A percentile compares a stretch with the other conserved stretches of the same genome.
Conservation (phyloP, 2,113 vertebrate species). For the Lasiurus cinereus region DNA sequence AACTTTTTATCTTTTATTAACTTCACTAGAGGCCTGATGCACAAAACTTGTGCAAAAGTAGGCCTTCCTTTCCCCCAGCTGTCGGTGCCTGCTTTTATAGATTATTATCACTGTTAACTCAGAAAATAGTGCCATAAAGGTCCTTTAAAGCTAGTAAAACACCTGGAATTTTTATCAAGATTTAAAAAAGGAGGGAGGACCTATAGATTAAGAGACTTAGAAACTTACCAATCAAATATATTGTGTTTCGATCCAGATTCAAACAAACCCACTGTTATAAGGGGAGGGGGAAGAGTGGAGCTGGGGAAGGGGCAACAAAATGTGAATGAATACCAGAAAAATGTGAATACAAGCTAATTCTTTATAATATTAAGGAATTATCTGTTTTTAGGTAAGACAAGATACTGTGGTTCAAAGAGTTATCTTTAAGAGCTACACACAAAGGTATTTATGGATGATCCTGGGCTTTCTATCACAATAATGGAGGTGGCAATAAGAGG, state of each 20-base stretch:
- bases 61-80: too few relatives aligned
- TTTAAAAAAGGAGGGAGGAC: not conserved
- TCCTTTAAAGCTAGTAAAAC: not conserved
- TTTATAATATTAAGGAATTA: not conserved
- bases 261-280: not conserved
- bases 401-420: not conserved
- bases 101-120: not conserved
- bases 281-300: fast-evolving
- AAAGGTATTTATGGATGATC: not conserved
- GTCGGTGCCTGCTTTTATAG: too few relatives aligned
- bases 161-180: not conserved
- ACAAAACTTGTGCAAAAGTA: too few relatives aligned
- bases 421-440: not conserved
- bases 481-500: not conserved
- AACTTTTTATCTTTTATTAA: not conserved
- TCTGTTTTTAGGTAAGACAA: not conserved
- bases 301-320: fast-evolving
- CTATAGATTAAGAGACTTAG: not conserved
- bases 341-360: not conserved
- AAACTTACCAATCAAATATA: not conserved
- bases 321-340: not conserved
- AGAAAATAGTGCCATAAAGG: not conserved
- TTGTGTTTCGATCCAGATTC: not conserved
- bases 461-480: not conserved
- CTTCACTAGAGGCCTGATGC: not conserved